Percentiles rank a stretch among this genome's conserved stretches.
Evolutionary conservation across 2,797 vertebrate genomes (phyloP).

Genomic region (Myotis findleyi): DNA sequence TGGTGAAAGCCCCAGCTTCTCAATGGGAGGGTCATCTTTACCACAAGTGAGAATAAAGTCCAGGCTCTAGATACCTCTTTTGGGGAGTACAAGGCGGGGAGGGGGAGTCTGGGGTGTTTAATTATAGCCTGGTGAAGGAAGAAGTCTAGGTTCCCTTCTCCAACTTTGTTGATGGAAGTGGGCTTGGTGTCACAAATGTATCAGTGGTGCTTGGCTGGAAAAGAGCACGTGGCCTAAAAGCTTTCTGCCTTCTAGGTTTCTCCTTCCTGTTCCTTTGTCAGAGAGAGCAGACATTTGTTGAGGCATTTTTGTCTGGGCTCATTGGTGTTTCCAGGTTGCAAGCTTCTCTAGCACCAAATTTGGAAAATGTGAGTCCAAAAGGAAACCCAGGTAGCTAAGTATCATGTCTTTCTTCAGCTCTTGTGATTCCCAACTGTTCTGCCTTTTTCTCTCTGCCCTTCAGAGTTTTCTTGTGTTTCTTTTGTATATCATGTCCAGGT

Average conservation of each 20-base stretch:
- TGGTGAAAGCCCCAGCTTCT: neutral
- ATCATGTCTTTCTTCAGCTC: neutral
- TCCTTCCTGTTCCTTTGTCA: neutral
- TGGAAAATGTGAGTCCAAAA: neutral
- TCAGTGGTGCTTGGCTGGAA: neutral
- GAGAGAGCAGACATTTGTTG: neutral
- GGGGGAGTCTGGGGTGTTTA: neutral
- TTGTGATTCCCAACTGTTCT: neutral
- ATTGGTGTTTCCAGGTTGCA: neutral
- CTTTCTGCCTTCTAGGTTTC: neutral
- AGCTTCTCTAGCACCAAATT: neutral
- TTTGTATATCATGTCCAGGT: neutral
- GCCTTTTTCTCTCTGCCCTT: neutral
- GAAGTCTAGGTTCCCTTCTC: neutral
- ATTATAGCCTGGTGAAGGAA: neutral
- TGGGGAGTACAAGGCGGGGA: neutral
- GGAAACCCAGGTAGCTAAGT: neutral
- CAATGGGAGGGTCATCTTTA: neutral
- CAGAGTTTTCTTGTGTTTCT: neutral
- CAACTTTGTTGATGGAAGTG: neutral
- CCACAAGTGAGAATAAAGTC: neutral
- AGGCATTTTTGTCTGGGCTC: neutral
- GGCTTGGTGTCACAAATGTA: neutral
- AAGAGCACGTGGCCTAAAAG: neutral
- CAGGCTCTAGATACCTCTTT: neutral